Percentiles rank a stretch among this genome's conserved stretches.
These are phyloP conservation scores for Propsilocerus akamusi DNA, from an alignment of 1,140 invertebrate genomes.

Conservation along the genomic window DNA sequence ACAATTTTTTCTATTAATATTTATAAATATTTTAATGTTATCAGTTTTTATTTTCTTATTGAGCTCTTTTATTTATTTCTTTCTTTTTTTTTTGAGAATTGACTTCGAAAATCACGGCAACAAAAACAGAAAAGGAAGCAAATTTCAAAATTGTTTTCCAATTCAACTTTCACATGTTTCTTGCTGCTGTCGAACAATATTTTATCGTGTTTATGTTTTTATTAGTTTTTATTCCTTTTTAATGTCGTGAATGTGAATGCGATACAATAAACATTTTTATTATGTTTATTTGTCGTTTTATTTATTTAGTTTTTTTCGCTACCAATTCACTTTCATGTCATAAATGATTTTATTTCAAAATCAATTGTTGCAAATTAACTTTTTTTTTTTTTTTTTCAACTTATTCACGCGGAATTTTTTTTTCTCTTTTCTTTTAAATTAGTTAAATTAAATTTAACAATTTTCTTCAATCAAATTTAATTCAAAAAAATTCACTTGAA, in stretches of 20 bases:
- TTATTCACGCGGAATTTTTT: background rate
- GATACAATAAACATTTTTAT: conserved; percentile 1
- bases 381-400: background rate
- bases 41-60: background rate
- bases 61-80: background rate
- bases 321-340: background rate
- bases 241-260: background rate
- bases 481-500: background rate
- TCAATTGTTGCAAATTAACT: background rate
- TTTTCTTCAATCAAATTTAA: background rate
- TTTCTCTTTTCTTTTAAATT: background rate
- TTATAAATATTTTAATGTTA: background rate
- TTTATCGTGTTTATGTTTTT: background rate
- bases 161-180: too few species aligned
- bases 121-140: background rate
- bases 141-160: background rate
- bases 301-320: background rate
- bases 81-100: background rate
- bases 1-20: too few species aligned
- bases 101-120: background rate
- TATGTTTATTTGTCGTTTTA: background rate
- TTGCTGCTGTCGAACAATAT: too few species aligned
- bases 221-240: background rate
- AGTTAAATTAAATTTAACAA: background rate
- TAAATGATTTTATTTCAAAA: background rate